Base-by-base conservation (phyloP, 2,797 vertebrate species). In the Sus cebifrons region DNA sequence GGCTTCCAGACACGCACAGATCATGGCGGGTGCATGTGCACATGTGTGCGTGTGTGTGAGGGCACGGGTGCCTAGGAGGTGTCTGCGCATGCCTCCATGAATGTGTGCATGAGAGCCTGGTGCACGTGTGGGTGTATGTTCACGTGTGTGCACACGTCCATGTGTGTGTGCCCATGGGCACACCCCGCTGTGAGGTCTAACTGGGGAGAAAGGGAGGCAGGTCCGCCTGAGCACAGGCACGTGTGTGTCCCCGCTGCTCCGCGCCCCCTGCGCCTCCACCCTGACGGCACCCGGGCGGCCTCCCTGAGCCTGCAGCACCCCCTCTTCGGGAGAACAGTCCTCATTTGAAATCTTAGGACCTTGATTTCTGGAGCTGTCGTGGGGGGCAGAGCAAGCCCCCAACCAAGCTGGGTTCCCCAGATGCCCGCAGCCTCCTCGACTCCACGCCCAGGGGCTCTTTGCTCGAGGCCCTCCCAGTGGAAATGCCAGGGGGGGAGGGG, bases 221-320 rank as follows among this genome's bases (percentile, higher is more conserved):
- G 9, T 18, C 56, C 2, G 0, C 1, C 0, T 5, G 32, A 12
- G 6, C 2, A 8, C 2, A 4, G 79, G 3, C 1, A 0, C 1
- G 1, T 25, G 68, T 14, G n/a, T 21, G 27, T n/a, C 25, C 25
- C 62, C 2, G 0, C 0, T 5, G 54, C 56, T 7, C 1, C 1
- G 15, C 5, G 3, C 18, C 21, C 56, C 6, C 3, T 1, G 14
- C 2, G 11, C 93, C 21, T 36, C 44, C 1, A 1, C 6, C 0
- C 3, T 0, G 2, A 18, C n/a, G 7, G 29, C 21, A 0, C 11
- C 67, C 0, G 0, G 20, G 36, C 74, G 20, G 12, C 52, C 14
- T 16, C 56, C 40, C 60, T 7, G 6, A 4, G 54, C 44, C 29
- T 1, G 5, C 14, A 0, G 29, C 29, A 11, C 5, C 44, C 40